A percentile compares a stretch with the other conserved stretches of the same genome.
phyloP scores from a whole-genome alignment of 2,888 invertebrate genomes.

The Leuctra nigra region DNA sequence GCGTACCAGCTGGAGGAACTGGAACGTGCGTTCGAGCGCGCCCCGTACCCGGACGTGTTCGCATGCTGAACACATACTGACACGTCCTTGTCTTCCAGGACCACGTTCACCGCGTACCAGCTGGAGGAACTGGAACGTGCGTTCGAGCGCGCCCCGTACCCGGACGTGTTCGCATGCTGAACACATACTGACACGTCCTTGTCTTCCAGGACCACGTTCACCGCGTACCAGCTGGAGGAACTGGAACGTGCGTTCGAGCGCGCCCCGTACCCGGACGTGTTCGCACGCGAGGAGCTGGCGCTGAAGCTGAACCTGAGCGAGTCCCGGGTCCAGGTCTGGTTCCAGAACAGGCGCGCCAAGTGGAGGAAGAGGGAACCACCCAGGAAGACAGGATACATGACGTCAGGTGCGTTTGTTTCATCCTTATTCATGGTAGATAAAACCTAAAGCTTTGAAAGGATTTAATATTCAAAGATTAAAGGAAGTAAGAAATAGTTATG shows the following conservation, averaged over 20 bases:
- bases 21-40: slow-evolving; percentile 89
- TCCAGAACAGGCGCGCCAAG: slow-evolving; percentile 86
- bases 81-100: no score
- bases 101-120: slow-evolving; percentile 93
- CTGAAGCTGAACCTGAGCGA: slow-evolving; percentile 85
- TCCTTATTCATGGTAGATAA: no score
- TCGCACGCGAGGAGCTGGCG: slow-evolving; percentile 89
- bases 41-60: slow-evolving; percentile 94
- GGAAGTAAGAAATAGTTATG: no score
- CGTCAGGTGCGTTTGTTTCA: slow-evolving; percentile 41
- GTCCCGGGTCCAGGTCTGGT: slow-evolving; percentile 58
- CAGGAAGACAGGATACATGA: slow-evolving; percentile 66
- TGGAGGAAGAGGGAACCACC: slow-evolving; percentile 94
- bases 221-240: slow-evolving; percentile 90
- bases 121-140: slow-evolving; percentile 89
- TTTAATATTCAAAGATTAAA: no score
- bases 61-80: no score
- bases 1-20: slow-evolving; percentile 90
- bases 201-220: slow-evolving; percentile 97
- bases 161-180: slow-evolving; percentile 91
- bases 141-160: slow-evolving; percentile 92
- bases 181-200: no score
- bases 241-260: slow-evolving; percentile 90
- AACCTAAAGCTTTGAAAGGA: no score
- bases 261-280: slow-evolving; percentile 94